Evolutionary conservation across 2,888 invertebrate species (phyloP), one percentile per base, ranked within the genome.

Genomic region (Periphyllus acericola): DNA sequence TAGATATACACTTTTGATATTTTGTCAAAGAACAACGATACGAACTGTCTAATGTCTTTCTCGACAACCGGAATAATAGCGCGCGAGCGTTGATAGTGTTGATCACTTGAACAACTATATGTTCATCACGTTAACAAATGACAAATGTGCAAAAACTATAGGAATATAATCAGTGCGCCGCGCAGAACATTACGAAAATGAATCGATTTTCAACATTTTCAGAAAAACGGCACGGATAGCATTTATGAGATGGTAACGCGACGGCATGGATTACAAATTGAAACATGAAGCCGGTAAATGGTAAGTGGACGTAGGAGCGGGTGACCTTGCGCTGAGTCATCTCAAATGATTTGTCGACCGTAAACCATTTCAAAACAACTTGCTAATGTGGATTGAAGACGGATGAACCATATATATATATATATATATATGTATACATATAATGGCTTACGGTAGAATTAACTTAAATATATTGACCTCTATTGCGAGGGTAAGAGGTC

Each of bases 281-380:
- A 79, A 79, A 79, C 34, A 32, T 34, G 55, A 36, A 79, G 60
- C 55, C 17, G 32, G 21, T 60, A 79, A 79, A 79, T 14, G 40
- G 34, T 34, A n/a, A 80, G n/a, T 36, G 80, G n/a, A 80, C 25
- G 60, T 80, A 80, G 60, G n/a, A 60, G 36, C 17, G 34, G 36
- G 17, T n/a, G 60, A 60, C 80, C 80, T 80, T 66, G 80, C 32
- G 80, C 34, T 80, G 80, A 80, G 60, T 80, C 80, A 80, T 36
- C 36, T 80, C 52, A 36, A 80, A 55, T 36, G 80, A 80, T 80
- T 34, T 36, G 60, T 80, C 60, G 60, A 80, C 34, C 32, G 80
- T 60, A n/a, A 34, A 36, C 34, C 60, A 17, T 80, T 80, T 80
- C 34, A 66, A 60, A n/a, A 80, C 60, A 80, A 80, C 60, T 60